Conservation (phyloP, 2,888 invertebrate species). For the Harpagoxenus sublaevis region DNA sequence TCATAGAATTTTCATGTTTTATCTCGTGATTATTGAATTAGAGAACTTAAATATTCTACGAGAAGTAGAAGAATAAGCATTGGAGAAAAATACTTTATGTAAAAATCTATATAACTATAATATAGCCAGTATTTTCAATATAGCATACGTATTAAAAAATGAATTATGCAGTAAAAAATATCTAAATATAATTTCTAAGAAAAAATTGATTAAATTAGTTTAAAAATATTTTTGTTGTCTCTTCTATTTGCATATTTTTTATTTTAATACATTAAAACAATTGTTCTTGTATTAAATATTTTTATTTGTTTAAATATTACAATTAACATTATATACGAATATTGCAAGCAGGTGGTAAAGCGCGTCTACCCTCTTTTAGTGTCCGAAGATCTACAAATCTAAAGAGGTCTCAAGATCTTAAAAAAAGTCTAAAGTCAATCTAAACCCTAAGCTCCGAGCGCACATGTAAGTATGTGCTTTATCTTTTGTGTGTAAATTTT, state of each 20-base stretch:
- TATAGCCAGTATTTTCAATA: neutral
- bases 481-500: neutral
- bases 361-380: no score
- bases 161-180: neutral
- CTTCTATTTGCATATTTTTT: neutral
- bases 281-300: no score
- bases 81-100: neutral
- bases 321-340: no score
- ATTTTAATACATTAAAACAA: neutral
- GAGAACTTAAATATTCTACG: neutral
- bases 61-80: neutral
- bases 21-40: neutral
- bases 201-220: neutral
- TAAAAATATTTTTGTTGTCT: neutral
- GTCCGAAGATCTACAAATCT: no score
- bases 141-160: neutral
- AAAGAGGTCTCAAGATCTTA: no score
- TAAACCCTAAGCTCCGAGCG: no score
- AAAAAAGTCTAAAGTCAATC: no score
- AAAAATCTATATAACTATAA: neutral
- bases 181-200: neutral
- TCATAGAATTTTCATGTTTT: neutral
- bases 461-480: neutral
- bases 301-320: no score
- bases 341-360: no score